phyloP scores from a whole-genome alignment of 2,888 invertebrate species.

The Agrotis segetum region DNA sequence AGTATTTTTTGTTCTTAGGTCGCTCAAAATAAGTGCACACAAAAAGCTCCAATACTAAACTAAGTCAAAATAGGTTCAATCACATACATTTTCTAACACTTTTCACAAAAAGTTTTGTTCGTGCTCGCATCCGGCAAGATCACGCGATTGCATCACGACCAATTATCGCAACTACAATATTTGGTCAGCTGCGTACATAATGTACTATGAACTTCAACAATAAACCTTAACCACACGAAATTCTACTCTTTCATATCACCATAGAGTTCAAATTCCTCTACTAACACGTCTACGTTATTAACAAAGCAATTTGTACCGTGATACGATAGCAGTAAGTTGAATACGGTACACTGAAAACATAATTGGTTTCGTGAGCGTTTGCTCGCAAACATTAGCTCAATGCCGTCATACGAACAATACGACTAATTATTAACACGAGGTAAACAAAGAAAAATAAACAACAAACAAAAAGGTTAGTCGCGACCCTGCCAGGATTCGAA shows the following conservation, averaged over 20 bases:
- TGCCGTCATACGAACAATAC: constrained; percentile 81
- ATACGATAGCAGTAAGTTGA: constrained; percentile 65
- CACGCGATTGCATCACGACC: constrained; percentile 89
- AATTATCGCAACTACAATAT: constrained; percentile 90
- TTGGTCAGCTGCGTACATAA: constrained; percentile 89
- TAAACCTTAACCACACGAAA: constrained; percentile 52
- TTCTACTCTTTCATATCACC: constrained; percentile 24
- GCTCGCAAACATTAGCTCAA: constrained; percentile 83
- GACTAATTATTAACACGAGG: constrained; percentile 76
- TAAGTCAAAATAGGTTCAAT: constrained; percentile 6
- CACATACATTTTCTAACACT: constrained; percentile 43
- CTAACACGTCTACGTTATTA: constrained; percentile 23
- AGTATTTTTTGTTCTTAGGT: background rate
- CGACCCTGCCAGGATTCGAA: constrained; percentile 93
- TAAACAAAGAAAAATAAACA: constrained; percentile 67
- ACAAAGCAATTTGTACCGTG: constrained; percentile 74
- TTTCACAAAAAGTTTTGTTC: constrained; percentile 61
- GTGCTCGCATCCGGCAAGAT: constrained; percentile 75
- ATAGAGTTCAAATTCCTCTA: constrained; percentile 61
- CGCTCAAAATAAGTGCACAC: background rate
- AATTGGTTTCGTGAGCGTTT: constrained; percentile 75
- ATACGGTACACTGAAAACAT: constrained; percentile 60
- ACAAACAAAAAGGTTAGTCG: constrained; percentile 89
- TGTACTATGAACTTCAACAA: constrained; percentile 73
- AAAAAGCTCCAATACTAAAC: background rate